Evolutionary conservation across 2,797 vertebrate genomes (phyloP).

Genomic region (Oreochromis grahami): DNA sequence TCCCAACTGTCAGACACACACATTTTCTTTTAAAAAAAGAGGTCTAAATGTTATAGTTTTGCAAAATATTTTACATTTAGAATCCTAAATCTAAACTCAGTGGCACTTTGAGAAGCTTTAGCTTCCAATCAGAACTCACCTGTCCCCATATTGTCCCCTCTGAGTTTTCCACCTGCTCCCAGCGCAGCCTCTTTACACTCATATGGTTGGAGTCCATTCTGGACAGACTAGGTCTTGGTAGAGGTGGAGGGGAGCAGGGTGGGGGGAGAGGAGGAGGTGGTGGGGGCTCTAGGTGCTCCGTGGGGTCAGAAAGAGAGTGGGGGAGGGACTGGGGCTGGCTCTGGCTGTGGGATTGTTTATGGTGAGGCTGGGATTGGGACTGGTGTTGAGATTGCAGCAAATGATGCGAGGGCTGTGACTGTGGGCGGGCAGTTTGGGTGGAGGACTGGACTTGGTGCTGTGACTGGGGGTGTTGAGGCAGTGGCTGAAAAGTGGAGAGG

Average conservation of each 20-base stretch:
- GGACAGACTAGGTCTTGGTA: slow-evolving; percentile 80
- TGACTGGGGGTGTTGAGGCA: slow-evolving; percentile 55
- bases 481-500: slow-evolving; percentile 70
- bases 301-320: slow-evolving; percentile 65
- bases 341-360: slow-evolving; percentile 51
- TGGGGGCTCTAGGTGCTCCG: slow-evolving; percentile 69
- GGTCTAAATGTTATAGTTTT: background rate
- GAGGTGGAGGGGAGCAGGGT: slow-evolving; percentile 76
- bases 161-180: slow-evolving; percentile 98
- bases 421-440: slow-evolving; percentile 66
- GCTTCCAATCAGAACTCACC: slow-evolving; percentile 59
- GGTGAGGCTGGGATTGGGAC: slow-evolving; percentile 48
- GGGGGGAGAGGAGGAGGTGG: slow-evolving; percentile 71
- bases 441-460: slow-evolving; percentile 63
- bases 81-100: background rate
- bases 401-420: slow-evolving; percentile 72
- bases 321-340: slow-evolving; percentile 66
- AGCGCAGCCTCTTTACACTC: slow-evolving; percentile 95
- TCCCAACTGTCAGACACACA: slow-evolving; percentile 78
- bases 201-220: slow-evolving; percentile 92
- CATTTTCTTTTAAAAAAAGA: background rate
- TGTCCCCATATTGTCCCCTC: slow-evolving; percentile 99
- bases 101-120: background rate
- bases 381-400: slow-evolving; percentile 57
- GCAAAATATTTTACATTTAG: background rate